Evolutionary conservation across 2,888 invertebrate species (phyloP), one percentile per base, ranked within the genome.

Genomic region (Morpho achilles): DNA sequence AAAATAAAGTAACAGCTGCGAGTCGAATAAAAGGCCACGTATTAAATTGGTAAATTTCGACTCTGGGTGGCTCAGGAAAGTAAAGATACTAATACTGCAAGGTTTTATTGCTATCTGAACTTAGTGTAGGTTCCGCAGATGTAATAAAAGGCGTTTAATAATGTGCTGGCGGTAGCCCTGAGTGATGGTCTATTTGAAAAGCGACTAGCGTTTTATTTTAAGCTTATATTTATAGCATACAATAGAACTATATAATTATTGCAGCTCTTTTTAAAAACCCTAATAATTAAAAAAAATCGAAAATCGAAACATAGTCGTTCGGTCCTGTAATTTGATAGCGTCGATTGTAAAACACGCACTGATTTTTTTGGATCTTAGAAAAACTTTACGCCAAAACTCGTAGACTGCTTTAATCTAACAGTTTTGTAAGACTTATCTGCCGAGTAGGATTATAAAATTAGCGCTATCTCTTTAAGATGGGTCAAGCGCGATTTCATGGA

Each of bases 101-200:
- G 10, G 63, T 50, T 57, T 16, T 59, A 57, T 47, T 55, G 59
- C 53, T 62, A 66, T 66, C 63, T 61, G 58, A 42, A 40, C 39
- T 46, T 54, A 54, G 54, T 63, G 67, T 62, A 66, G 63, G 70
- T 65, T 66, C 62, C 64, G 56, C 63, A 64, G 67, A 60, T 56
- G 68, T 68, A 69, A 70, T 75, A 72, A 74, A 72, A 74, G 70
- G 67, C 53, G 56, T 68, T 68, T 69, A 67, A 43, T 70, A 69
- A 73, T 73, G 62, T 58, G 57, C 53, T 50, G 44, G 61, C 54
- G 65, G 65, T 63, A 59, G 63, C 56, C 59, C 53, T 56, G 55
- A 22, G 22, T 41, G 48, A 51, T 48, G 53, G 59, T 48, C 43
- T 40, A 56, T 56, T 42, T 8, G 5, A 40, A 0, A 3, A 16